phyloP scores from a whole-genome alignment of 2,113 vertebrate genomes.

The Elephas maximus region DNA sequence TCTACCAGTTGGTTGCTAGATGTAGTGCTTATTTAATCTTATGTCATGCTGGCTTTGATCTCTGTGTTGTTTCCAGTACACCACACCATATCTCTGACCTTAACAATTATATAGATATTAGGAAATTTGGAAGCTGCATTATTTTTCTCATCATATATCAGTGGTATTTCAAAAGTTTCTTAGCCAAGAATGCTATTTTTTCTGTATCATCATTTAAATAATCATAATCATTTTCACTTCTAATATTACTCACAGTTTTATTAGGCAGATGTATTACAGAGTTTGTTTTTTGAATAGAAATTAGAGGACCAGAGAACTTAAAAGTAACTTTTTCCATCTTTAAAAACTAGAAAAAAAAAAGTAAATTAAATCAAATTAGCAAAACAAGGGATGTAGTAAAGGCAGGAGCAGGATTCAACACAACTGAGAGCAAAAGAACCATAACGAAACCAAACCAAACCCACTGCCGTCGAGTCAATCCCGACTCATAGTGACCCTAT shows the following conservation, averaged over 20 bases:
- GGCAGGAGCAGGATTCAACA: neutral
- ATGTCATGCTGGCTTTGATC: neutral
- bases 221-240: neutral
- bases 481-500: no score
- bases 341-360: neutral
- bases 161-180: neutral
- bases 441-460: neutral
- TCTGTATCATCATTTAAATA: neutral
- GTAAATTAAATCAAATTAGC: no score
- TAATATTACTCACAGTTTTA: neutral
- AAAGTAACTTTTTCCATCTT: neutral
- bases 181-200: neutral
- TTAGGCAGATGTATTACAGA: neutral
- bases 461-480: no score
- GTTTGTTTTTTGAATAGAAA: neutral
- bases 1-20: neutral
- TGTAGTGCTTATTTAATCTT: neutral
- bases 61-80: neutral
- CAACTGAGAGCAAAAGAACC: neutral
- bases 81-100: neutral
- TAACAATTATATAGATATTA: neutral
- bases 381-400: no score
- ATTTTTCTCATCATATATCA: neutral
- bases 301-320: neutral
- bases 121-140: neutral